A percentile compares a stretch with the other conserved stretches of the same genome.
Evolutionary conservation across 2,888 invertebrate species (phyloP).

Genomic region (Pogonocherus hispidulus): DNA sequence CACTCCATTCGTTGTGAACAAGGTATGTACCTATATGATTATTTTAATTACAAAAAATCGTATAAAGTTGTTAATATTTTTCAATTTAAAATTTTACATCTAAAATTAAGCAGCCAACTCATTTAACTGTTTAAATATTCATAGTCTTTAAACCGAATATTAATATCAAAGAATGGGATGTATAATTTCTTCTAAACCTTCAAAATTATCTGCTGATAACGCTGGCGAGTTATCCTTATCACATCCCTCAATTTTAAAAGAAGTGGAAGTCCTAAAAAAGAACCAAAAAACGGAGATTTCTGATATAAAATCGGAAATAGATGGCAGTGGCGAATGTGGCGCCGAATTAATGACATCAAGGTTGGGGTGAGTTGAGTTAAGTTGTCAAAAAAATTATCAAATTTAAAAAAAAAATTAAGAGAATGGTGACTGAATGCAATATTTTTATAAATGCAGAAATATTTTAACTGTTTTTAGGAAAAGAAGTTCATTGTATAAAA

Average conservation of each 20-base stretch:
- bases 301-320: background rate
- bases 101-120: too few species aligned
- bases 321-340: background rate
- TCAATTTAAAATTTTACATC: too few species aligned
- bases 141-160: too few species aligned
- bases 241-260: background rate
- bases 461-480: conserved; percentile 7
- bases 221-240: too few species aligned
- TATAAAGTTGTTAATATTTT: too few species aligned
- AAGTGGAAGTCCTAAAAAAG: background rate
- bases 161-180: background rate
- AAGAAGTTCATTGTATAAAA: background rate
- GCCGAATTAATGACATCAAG: background rate
- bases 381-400: background rate
- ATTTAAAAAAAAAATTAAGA: background rate
- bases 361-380: background rate
- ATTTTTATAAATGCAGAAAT: background rate
- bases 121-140: too few species aligned
- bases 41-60: too few species aligned
- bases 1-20: too few species aligned
- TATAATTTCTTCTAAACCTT: background rate
- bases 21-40: too few species aligned
- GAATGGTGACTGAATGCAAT: background rate
- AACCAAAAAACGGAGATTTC: background rate
- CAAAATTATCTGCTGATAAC: background rate